Evolutionary conservation across 2,797 vertebrate species (phyloP), one percentile per base, ranked within the genome.

Genomic region (Danio aesculapii): DNA sequence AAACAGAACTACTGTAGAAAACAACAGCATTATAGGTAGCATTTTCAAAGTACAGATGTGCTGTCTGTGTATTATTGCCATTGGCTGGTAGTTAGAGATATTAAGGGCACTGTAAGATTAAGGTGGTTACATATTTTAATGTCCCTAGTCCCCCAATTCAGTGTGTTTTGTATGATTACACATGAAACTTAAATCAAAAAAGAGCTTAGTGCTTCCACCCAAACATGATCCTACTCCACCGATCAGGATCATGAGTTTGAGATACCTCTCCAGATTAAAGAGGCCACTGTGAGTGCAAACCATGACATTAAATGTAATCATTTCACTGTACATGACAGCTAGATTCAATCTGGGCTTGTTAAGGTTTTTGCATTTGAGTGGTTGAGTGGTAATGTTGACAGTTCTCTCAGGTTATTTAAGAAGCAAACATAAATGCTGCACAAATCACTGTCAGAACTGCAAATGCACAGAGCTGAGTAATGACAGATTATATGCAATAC

Each of bases 21-120:
- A 13, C 21, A 30, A 30, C 12, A 30, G 21, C 12, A n/a, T 44
- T 63, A 63, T 43, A 63, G 7, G 1, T 41, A 16, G 14, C 0
- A 63, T 43, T 62, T 62, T 43, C 39, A 16, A 63, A 19, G 1
- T 6, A 55, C 30, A 21, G 19, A 57, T 44, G 8, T 57, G 52
- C 13, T 43, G n/a, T 53, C 47, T 44, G 61, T 52, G 41, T 72
- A 10, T 46, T 17, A 71, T 70, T 43, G 50, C 9, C 50, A 17
- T 53, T 70, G 68, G 16, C 30, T 43, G 13, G 49, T 53, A 69
- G 16, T 55, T 70, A 70, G 64, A 67, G 11, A 49, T 68, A 67
- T 67, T 76, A 11, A 55, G 9, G 41, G 10, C 62, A 67, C n/a
- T 57, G 61, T 57, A 61, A 66, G 50, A 66, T 66, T 57, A 46